Conservation (phyloP, 2,888 invertebrate species). For the Pseudeuparius sepicola region DNA sequence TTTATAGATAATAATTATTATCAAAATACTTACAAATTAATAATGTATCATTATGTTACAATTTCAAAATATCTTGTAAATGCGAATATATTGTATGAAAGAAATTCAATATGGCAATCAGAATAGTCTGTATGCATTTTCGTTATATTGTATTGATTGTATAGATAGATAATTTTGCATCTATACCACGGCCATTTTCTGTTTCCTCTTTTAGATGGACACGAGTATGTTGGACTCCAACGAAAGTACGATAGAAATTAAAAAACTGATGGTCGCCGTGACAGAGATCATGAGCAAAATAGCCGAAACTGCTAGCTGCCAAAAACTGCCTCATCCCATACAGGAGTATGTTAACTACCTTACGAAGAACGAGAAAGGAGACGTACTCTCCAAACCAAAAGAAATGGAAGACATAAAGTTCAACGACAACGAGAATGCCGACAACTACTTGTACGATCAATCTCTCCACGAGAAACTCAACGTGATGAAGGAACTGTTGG, state of each 20-base stretch:
- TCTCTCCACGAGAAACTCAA: slow-evolving; percentile 23
- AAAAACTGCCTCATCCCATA: slow-evolving; percentile 20
- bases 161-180: too few relatives aligned
- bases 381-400: slow-evolving; percentile 20
- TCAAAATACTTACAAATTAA: too few relatives aligned
- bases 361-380: slow-evolving; percentile 22
- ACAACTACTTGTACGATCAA: slow-evolving; percentile 27
- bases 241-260: slow-evolving; percentile 2
- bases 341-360: slow-evolving; percentile 21
- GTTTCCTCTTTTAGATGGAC: too few relatives aligned
- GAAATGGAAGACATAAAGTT: slow-evolving; percentile 26
- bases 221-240: too few relatives aligned
- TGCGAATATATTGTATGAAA: too few relatives aligned
- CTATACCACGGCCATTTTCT: too few relatives aligned
- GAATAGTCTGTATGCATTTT: too few relatives aligned
- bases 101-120: too few relatives aligned
- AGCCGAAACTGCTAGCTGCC: slow-evolving; percentile 24
- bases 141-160: too few relatives aligned
- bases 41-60: too few relatives aligned
- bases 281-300: slow-evolving; percentile 21
- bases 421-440: slow-evolving; percentile 22
- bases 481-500: slow-evolving; percentile 28
- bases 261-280: slow-evolving; percentile 21
- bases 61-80: too few relatives aligned
- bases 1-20: too few relatives aligned